A percentile compares a stretch with the other conserved stretches of the same genome.
Evolutionary conservation across 1,140 invertebrate species (phyloP).

Genomic region (Trichomalopsis sarcophagae): DNA sequence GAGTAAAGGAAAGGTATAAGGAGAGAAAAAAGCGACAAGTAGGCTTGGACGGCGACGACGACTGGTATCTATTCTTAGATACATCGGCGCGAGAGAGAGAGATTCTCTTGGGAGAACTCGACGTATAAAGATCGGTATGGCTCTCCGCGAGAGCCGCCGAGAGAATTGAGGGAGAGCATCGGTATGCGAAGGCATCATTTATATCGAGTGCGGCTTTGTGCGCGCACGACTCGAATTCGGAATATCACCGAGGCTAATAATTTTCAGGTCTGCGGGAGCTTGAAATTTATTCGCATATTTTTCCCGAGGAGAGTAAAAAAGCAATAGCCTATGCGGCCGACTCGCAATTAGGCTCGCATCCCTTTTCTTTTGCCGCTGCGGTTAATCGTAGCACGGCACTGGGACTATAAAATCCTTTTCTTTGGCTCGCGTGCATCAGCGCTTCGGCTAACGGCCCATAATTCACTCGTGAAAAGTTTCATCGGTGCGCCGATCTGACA

Average conservation of each 20-base stretch:
- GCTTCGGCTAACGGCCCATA: background rate
- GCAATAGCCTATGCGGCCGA: background rate
- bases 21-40: slow-evolving; percentile 37
- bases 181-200: background rate
- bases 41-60: slow-evolving; percentile 25
- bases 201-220: background rate
- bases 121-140: no score
- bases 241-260: background rate
- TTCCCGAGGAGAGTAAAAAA: background rate
- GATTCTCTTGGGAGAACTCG: slow-evolving; percentile 27
- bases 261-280: background rate
- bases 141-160: no score
- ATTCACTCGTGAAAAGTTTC: background rate
- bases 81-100: background rate
- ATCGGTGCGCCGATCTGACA: background rate
- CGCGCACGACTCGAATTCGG: background rate
- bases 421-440: background rate
- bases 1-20: background rate
- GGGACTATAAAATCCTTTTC: slow-evolving; percentile 15
- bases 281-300: background rate
- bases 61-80: slow-evolving; percentile 46
- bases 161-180: background rate
- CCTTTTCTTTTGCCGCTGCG: background rate
- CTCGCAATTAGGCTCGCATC: slow-evolving; percentile 4
- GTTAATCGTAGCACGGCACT: background rate